Percentiles rank a stretch among this genome's conserved stretches.
Conservation (phyloP, 2,888 invertebrate species). For the Petrophora chlorosata region DNA sequence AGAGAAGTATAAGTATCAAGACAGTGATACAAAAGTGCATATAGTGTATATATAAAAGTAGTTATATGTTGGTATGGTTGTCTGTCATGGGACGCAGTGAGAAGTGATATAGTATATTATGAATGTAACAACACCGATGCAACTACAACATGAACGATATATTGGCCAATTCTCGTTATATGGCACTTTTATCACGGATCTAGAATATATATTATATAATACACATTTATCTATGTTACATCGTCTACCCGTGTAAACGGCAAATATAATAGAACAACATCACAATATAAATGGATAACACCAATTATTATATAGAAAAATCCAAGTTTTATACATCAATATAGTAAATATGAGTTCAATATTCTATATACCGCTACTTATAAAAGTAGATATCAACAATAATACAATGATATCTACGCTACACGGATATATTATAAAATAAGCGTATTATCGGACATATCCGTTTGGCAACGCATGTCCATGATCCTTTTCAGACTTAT, state of each 20-base stretch:
- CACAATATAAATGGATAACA: conserved; percentile 52
- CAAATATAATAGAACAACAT: conserved; percentile 50
- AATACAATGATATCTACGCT: conserved; percentile 70
- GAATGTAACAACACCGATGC: conserved; percentile 36
- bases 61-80: conserved; percentile 25
- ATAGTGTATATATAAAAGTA: conserved; percentile 30
- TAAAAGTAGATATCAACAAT: conserved; percentile 75
- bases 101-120: conserved; percentile 33
- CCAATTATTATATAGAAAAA: conserved; percentile 48
- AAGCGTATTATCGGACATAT: conserved; percentile 80
- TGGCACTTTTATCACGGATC: conserved; percentile 77
- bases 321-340: conserved; percentile 56
- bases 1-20: conserved; percentile 25
- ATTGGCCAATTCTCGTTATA: conserved; percentile 60
- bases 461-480: conserved; percentile 66
- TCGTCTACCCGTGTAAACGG: conserved; percentile 67
- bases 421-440: conserved; percentile 80
- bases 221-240: conserved; percentile 52
- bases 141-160: conserved; percentile 47
- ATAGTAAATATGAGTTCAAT: conserved; percentile 48
- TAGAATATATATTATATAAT: conserved; percentile 45
- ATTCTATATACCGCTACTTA: conserved; percentile 66
- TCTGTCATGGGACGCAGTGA: conserved; percentile 65
- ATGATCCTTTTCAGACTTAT: conserved; percentile 78
- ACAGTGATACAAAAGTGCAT: conserved; percentile 13